Percentiles rank a stretch among this genome's conserved stretches.
These are phyloP conservation scores for Typhlichthys subterraneus DNA, from an alignment of 2,797 vertebrate species.

Conservation along the genomic window DNA sequence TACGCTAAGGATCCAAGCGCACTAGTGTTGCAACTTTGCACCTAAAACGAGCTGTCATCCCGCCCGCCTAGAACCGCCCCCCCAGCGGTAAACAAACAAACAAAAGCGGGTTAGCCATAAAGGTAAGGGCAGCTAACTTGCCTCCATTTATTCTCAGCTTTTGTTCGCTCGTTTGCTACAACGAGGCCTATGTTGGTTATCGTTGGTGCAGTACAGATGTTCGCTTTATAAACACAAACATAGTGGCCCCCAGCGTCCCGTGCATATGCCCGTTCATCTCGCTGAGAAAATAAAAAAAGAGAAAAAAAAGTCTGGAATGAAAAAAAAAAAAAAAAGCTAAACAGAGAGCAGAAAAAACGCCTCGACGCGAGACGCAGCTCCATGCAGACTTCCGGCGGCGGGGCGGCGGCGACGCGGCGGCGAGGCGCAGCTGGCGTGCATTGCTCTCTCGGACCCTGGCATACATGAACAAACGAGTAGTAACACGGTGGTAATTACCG, in stretches of 20 bases:
- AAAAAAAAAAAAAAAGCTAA: slow-evolving; percentile 50
- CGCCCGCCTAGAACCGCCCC: slow-evolving; percentile 12
- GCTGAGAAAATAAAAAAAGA: slow-evolving; percentile 68
- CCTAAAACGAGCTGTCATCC: slow-evolving; percentile 8
- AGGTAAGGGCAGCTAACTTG: slow-evolving; percentile 57
- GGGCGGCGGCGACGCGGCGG: slow-evolving; percentile 67
- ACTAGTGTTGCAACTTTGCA: slow-evolving; percentile 10
- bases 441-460: slow-evolving; percentile 68
- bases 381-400: slow-evolving; percentile 79
- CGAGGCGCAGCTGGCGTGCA: slow-evolving; percentile 41
- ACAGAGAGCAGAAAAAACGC: slow-evolving; percentile 54
- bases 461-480: slow-evolving; percentile 66
- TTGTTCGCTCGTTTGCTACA: slow-evolving; percentile 72
- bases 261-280: slow-evolving; percentile 66
- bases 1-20: neutral
- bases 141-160: slow-evolving; percentile 80
- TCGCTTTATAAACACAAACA: slow-evolving; percentile 42
- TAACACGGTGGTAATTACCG: slow-evolving; percentile 74
- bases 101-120: slow-evolving; percentile 41
- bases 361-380: slow-evolving; percentile 70
- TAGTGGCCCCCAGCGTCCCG: slow-evolving; percentile 39
- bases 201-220: slow-evolving; percentile 41
- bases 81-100: slow-evolving; percentile 43
- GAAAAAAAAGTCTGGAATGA: slow-evolving; percentile 70
- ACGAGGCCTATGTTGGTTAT: slow-evolving; percentile 53